A percentile compares a stretch with the other conserved stretches of the same genome.
Evolutionary conservation across 2,113 vertebrate species (phyloP).

Genomic region (Dunckerocampus dactyliophorus): DNA sequence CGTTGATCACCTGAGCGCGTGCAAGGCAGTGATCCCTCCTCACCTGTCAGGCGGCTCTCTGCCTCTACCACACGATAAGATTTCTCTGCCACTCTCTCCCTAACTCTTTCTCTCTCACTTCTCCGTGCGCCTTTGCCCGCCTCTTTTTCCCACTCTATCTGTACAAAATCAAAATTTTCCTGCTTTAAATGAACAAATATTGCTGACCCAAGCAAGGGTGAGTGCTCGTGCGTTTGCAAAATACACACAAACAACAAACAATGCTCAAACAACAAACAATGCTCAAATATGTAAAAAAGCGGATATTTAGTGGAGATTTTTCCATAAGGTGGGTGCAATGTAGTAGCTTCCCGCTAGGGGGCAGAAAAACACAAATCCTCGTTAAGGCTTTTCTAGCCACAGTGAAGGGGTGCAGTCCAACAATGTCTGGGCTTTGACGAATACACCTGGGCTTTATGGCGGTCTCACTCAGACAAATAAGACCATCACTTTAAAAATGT

Average conservation of each 20-base stretch:
- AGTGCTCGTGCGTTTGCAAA: no score
- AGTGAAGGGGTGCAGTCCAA: no score
- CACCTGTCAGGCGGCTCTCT: constrained; percentile 62
- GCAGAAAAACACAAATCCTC: constrained; percentile 38
- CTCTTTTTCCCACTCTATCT: constrained; percentile 1
- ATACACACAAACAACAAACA: no score
- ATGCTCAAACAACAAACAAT: constrained; percentile 4
- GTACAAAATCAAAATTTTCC: background rate
- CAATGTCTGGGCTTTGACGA: no score
- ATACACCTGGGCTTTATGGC: no score
- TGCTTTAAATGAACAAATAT: constrained; percentile 3
- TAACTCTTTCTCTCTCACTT: background rate
- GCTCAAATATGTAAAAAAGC: constrained; percentile 27
- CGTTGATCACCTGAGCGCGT: constrained; percentile 25
- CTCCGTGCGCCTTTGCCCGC: background rate
- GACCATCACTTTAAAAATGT: no score
- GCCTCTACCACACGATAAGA: constrained; percentile 40
- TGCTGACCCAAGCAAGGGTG: no score
- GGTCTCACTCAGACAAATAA: no score
- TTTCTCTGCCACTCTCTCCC: constrained; percentile 12
- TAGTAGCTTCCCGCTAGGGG: constrained; percentile 27
- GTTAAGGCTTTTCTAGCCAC: background rate
- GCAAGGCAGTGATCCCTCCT: constrained; percentile 23
- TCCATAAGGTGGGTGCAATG: constrained; percentile 7
- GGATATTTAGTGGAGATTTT: constrained; percentile 24